Evolutionary conservation across 2,888 invertebrate genomes (phyloP).

Genomic region (Formica aserva): DNA sequence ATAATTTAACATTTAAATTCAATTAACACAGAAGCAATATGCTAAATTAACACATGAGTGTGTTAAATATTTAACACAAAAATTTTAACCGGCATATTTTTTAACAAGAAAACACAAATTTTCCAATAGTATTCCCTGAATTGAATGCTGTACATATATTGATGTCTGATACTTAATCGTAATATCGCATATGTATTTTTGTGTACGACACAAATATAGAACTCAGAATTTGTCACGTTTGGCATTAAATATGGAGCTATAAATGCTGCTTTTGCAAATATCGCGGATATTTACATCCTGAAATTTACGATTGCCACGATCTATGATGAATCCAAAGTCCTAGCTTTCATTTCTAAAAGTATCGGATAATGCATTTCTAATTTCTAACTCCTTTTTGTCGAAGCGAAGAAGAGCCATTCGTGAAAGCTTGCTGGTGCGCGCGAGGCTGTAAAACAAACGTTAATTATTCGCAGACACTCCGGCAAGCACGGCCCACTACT

Average conservation of each 20-base stretch:
- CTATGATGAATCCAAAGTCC: not conserved
- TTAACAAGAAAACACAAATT: too few species aligned
- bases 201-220: slow-evolving; percentile 5
- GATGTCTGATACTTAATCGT: not conserved
- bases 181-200: not conserved
- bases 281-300: not conserved
- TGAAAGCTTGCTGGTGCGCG: slow-evolving; percentile 34
- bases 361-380: slow-evolving; percentile 30
- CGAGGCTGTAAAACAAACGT: slow-evolving; percentile 70
- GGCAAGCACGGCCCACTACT: slow-evolving; percentile 59
- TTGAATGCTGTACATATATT: not conserved
- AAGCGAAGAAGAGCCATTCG: slow-evolving; percentile 29
- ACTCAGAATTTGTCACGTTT: not conserved
- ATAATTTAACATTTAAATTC: too few species aligned
- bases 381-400: slow-evolving; percentile 33
- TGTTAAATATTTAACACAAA: too few species aligned
- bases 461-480: slow-evolving; percentile 71
- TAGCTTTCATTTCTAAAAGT: not conserved
- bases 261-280: not conserved
- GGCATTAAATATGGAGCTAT: not conserved
- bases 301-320: not conserved
- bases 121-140: not conserved
- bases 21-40: too few species aligned
- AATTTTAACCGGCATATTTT: too few species aligned
- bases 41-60: too few species aligned